Conservation (phyloP, 2,797 vertebrate species). For the Coendou prehensilis region DNA sequence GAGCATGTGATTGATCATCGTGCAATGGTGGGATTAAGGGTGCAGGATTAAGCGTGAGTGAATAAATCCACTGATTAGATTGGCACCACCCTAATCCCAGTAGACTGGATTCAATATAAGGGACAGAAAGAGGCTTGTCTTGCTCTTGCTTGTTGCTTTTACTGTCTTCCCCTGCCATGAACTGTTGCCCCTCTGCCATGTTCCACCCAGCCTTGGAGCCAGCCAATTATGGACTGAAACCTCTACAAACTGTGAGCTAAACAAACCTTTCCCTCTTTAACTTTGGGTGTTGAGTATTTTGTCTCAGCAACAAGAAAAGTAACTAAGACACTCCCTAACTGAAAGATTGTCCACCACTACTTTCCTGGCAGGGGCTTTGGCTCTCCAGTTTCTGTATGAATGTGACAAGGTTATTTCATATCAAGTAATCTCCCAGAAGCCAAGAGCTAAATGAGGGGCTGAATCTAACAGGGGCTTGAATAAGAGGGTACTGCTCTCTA, state of each 20-base stretch:
- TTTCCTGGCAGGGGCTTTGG: neutral
- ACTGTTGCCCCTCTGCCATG: neutral
- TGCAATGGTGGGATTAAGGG: neutral
- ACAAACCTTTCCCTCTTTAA: neutral
- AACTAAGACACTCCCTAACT: neutral
- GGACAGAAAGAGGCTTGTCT: neutral
- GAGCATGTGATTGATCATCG: neutral
- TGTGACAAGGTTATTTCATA: neutral
- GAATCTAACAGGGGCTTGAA: neutral
- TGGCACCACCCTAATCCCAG: neutral
- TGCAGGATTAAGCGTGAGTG: neutral
- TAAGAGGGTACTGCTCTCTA: neutral
- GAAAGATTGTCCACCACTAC: neutral
- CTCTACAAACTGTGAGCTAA: neutral
- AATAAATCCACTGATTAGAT: neutral
- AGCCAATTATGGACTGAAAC: neutral
- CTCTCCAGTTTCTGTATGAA: neutral
- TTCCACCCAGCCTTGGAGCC: no score
- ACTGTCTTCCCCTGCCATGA: neutral
- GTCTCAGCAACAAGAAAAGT: neutral
- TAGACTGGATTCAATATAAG: neutral
- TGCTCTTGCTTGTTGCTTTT: neutral
- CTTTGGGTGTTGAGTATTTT: neutral
- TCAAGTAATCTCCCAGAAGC: neutral
- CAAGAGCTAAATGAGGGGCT: neutral